Conservation (phyloP, 2,797 vertebrate species). For the Pygocentrus nattereri region DNA sequence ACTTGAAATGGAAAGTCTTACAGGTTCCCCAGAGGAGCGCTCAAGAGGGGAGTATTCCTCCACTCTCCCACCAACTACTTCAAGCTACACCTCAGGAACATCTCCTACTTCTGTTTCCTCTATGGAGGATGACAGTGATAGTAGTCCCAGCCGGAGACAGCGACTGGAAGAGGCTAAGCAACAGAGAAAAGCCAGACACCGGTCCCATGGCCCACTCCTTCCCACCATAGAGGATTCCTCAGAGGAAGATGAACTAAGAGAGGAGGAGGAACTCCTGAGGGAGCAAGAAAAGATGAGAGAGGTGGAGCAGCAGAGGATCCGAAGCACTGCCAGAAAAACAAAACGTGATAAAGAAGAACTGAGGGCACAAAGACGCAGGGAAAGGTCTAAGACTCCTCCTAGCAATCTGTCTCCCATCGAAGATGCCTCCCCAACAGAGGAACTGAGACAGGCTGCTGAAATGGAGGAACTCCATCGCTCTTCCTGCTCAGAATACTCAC, state of each 20-base stretch:
- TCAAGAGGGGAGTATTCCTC: constrained; percentile 96
- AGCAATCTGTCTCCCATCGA: constrained; percentile 99
- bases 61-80: constrained; percentile 92
- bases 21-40: constrained; percentile 95
- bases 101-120: constrained; percentile 98
- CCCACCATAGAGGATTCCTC: constrained; percentile 99
- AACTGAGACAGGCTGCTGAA: constrained; percentile 96
- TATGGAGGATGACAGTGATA: constrained; percentile 98
- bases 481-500: constrained; percentile 97
- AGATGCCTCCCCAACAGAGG: constrained; percentile 97
- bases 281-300: constrained; percentile 99
- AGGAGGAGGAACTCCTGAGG: constrained; percentile 96
- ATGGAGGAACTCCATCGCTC: constrained; percentile 99
- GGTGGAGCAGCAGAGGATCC: constrained; percentile 96
- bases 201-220: constrained; percentile 94
- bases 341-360: constrained; percentile 98
- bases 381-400: constrained; percentile 97
- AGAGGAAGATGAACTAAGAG: constrained; percentile 96
- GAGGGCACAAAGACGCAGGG: constrained; percentile 95
- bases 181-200: constrained; percentile 96
- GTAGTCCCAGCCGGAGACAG: constrained; percentile 96
- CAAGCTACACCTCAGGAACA: constrained; percentile 95
- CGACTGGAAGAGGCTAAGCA: constrained; percentile 96
- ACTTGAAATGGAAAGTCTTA: constrained; percentile 98
- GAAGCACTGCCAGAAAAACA: constrained; percentile 95